Evolutionary conservation across 2,113 vertebrate species (phyloP), one percentile per base, ranked within the genome.

Genomic region (Typhlomys cinereus): DNA sequence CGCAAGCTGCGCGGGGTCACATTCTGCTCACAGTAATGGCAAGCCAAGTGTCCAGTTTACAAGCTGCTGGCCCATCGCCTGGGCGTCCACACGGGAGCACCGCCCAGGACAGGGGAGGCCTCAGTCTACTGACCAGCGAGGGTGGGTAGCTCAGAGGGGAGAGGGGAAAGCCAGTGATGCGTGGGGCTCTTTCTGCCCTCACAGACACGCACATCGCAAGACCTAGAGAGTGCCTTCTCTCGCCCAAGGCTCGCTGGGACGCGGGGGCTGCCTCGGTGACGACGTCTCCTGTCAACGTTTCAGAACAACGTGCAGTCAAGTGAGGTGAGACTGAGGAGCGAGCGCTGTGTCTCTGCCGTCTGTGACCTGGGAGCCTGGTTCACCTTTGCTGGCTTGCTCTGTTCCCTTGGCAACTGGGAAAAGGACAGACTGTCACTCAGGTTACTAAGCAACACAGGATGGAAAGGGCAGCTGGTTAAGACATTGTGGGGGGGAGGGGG

Each of bases 361-460:
- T 3, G 0, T 15, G 3, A 34, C 46, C 23, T 27, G 0, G 27
- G 46, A 39, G 34, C 46, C 11, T 7, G 29, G 31, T 4, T 85
- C 79, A 90, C 46, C 79, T 50, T 76, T n/a, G 25, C 18, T 27
- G 29, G 41, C 50, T 57, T 79, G 21, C 44, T 78, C 74, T 25
- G 88, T 78, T 80, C 4, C 74, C 64, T 59, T 74, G 88, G 84
- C 34, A 86, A 94, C 64, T 13, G 34, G 20, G 59, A 39, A 44
- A 52, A 41, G 46, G 84, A 39, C 44, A 54, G 59, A n/a, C 15
- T 44, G 75, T 67, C 50, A 67, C 44, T 78, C 41, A 34, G 1
- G 80, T 83, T 94, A 78, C 88, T 69, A 69, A 74, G 92, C 34
- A 83, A 85, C 90, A n/a, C 36, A 36, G 48, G 31, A 85, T 44